Base-by-base conservation (phyloP, 2,888 invertebrate species). In the Portevinia maculata region DNA sequence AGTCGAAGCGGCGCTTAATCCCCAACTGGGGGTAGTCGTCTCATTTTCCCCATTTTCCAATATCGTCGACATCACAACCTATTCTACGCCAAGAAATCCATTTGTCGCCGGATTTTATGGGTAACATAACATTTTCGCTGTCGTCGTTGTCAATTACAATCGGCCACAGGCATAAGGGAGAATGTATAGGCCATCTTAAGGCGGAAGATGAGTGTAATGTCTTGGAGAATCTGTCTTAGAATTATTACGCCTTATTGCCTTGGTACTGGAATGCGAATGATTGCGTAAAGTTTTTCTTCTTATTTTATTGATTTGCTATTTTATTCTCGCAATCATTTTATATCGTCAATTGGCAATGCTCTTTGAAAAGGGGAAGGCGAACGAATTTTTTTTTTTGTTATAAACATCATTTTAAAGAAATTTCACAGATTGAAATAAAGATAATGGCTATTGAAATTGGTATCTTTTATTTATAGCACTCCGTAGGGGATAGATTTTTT, bases 91-190 rank as follows among this genome's bases (percentile, higher is more conserved):
- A 50, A 50, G 34, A 21, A 59, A 41, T 53, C 76, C 76, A 83
- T 78, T 83, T 78, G 62, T 78, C 67, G 28, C 46, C 30, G 37
- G 70, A 78, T 73, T 83, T 83, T 83, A 78, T 78, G 71, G 62
- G 50, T 57, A 57, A 41, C 71, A 62, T 55, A 71, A 70, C 37
- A 71, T 65, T 83, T 71, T 60, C 24, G 41, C 48, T n/a, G n/a
- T n/a, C 55, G 19, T 65, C 37, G 57, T 59, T 37, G 52, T 52
- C 52, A 52, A 75, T 75, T 75, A 46, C 64, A 55, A 62, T 62
- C 55, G 24, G 32, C 65, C 57, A 17, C 39, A 30, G 50, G 30
- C 41, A 5, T 19, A 11, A 59, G 5, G 6, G 19, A 11, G 39
- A 44, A 37, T 46, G 55, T 34, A 34, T 55, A 44, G 8, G 44